Evolutionary conservation across 2,797 vertebrate genomes (phyloP).

Genomic region (Capromys pilorides): DNA sequence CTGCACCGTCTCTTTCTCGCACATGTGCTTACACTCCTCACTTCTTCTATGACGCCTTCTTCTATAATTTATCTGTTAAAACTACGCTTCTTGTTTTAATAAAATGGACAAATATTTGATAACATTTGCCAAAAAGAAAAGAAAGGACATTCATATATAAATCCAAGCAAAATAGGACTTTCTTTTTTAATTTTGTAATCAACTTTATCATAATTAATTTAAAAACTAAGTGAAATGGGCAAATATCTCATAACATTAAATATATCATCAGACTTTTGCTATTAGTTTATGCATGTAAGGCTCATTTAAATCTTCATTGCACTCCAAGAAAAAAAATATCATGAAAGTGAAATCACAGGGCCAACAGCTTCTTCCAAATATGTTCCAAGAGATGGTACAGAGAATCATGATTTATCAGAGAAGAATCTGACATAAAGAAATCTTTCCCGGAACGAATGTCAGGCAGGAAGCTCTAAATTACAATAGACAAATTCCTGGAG

Average conservation of each 20-base stretch:
- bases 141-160: not conserved
- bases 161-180: not conserved
- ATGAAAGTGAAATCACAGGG: not conserved
- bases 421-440: not conserved
- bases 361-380: not conserved
- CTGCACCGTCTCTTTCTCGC: fast-evolving
- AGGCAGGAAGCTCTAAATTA: not conserved
- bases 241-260: not conserved
- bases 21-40: not conserved
- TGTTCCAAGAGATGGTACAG: not conserved
- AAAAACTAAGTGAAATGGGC: not conserved
- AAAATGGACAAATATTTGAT: not conserved
- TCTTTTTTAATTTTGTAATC: not conserved
- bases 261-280: not conserved
- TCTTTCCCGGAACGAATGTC: not conserved
- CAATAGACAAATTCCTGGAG: not conserved
- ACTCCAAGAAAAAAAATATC: not conserved
- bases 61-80: not conserved
- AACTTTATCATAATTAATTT: not conserved
- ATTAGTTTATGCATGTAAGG: not conserved
- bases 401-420: not conserved
- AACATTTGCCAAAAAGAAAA: not conserved
- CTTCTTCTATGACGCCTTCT: too few species aligned
- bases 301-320: not conserved
- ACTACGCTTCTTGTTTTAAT: not conserved